Evolutionary conservation across 2,797 vertebrate species (phyloP), one percentile per base, ranked within the genome.

Genomic region (Gadopsis marmoratus): DNA sequence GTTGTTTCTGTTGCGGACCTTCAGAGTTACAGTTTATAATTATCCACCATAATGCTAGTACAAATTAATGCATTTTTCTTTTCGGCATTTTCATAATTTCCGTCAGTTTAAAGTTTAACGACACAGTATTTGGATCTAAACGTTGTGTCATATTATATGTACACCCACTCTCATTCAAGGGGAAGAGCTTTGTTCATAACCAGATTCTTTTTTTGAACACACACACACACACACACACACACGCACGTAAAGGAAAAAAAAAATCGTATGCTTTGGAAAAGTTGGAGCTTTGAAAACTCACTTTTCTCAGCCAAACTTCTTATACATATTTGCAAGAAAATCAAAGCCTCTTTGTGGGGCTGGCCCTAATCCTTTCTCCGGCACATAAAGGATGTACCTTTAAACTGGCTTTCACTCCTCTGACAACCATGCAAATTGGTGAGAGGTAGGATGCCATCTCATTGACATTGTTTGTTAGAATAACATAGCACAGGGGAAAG

Each of bases 401-500:
- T 95, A 96, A 96, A 96, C 94, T 93, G 90, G 92, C 95, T 95
- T 95, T 96, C 95, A 95, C 89, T 92, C 88, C 91, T 86, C 90
- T 96, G 95, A 96, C 95, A 96, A 94, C 93, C 95, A 94, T 96
- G 94, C 94, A 96, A 96, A 96, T 96, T 94, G 93, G 91, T 95
- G 91, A 91, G 94, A 96, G 95, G 95, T 96, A 94, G 95, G 95
- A 95, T 96, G 95, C 94, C 95, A 95, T 95, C 94, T 95, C 92
- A 93, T 91, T 95, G 94, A 94, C 94, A 94, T 93, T 95, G 94
- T 95, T 95, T 96, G 94, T 95, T 95, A 92, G 94, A 95, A 93
- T 93, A 95, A 95, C 95, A 95, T 83, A 91, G 94, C 79, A 79
- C 85, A 92, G 94, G 93, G 93, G 92, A 93, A 93, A 94, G 95